These are phyloP conservation scores for Dysmachus trigonus DNA, from an alignment of 2,888 invertebrate species.

Conservation along the genomic window DNA sequence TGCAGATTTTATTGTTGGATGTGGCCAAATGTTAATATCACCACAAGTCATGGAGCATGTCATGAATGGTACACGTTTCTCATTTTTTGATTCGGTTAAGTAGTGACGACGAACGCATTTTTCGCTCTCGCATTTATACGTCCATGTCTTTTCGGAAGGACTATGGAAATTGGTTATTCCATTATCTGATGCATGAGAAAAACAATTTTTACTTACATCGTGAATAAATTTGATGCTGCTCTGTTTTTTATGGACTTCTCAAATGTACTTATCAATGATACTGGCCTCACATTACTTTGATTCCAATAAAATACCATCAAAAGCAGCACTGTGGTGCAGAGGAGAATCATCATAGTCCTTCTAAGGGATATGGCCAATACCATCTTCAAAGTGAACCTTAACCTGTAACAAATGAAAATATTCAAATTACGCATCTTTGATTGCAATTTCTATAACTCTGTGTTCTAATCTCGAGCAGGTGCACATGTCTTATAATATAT, in stretches of 20 bases:
- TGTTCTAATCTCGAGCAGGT: not conserved
- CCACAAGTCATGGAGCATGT: constrained; percentile 85
- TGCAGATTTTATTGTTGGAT: constrained; percentile 76
- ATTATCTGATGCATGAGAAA: not conserved
- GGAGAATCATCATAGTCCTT: constrained; percentile 68
- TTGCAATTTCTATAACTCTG: not conserved
- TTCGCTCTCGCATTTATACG: constrained; percentile 76
- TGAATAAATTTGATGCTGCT: constrained; percentile 53
- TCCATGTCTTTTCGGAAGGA: constrained; percentile 71
- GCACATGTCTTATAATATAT: too few species aligned
- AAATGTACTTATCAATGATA: constrained; percentile 61
- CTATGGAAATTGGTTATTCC: constrained; percentile 50
- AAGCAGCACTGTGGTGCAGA: constrained; percentile 68
- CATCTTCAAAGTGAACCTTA: constrained; percentile 63
- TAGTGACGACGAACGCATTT: constrained; percentile 73
- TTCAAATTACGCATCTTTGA: not conserved
- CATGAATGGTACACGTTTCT: constrained; percentile 69
- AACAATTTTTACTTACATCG: constrained; percentile 56
- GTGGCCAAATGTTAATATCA: constrained; percentile 77
- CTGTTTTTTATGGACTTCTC: constrained; percentile 56
- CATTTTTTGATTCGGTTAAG: constrained; percentile 60
- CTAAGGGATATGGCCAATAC: constrained; percentile 66
- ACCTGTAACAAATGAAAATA: constrained; percentile 55
- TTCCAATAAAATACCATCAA: constrained; percentile 72
- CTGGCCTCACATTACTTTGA: constrained; percentile 66